A percentile compares a stretch with the other conserved stretches of the same genome.
Evolutionary conservation across 2,113 vertebrate species (phyloP).

Genomic region (Lanius collurio): DNA sequence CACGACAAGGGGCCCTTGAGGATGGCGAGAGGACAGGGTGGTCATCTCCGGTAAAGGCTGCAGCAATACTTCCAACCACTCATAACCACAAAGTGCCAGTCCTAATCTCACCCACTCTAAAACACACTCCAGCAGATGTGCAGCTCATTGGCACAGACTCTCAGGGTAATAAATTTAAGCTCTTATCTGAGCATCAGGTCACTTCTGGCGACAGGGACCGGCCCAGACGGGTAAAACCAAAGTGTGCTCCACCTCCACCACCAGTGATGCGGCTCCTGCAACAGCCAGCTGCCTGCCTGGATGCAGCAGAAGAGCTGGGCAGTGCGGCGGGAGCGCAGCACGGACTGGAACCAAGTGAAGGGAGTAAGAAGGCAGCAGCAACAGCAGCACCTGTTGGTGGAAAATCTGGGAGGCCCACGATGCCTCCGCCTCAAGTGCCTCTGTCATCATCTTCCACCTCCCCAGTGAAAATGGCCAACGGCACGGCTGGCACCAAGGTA

Average conservation of each 20-base stretch:
- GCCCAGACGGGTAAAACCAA: constrained; percentile 93
- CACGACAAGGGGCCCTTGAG: constrained; percentile 67
- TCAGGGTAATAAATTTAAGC: constrained; percentile 98
- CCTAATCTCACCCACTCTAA: constrained; percentile 94
- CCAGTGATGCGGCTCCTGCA: constrained; percentile 86
- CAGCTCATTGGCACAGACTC: constrained; percentile 97
- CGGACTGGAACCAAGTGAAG: constrained; percentile 77
- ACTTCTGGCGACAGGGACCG: constrained; percentile 87
- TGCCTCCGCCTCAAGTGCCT: constrained; percentile 96
- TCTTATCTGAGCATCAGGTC: constrained; percentile 91
- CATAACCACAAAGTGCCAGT: constrained; percentile 99
- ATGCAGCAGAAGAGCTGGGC: constrained; percentile 68
- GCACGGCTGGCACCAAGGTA: constrained; percentile 83
- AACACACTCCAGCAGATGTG: constrained; percentile 89
- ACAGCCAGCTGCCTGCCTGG: constrained; percentile 79
- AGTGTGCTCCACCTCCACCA: constrained; percentile 92
- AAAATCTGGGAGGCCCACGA: constrained; percentile 79
- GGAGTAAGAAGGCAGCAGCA: constrained; percentile 76
- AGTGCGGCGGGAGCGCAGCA: constrained; percentile 3
- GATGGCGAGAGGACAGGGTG: constrained; percentile 84
- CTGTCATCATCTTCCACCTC: constrained; percentile 78
- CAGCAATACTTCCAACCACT: constrained; percentile 71
- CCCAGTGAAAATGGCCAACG: constrained; percentile 89
- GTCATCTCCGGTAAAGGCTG: constrained; percentile 86
- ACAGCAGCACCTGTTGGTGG: constrained; percentile 69